These are phyloP conservation scores for Choreutis nemorana DNA, from an alignment of 2,888 invertebrate species.

Conservation along the genomic window DNA sequence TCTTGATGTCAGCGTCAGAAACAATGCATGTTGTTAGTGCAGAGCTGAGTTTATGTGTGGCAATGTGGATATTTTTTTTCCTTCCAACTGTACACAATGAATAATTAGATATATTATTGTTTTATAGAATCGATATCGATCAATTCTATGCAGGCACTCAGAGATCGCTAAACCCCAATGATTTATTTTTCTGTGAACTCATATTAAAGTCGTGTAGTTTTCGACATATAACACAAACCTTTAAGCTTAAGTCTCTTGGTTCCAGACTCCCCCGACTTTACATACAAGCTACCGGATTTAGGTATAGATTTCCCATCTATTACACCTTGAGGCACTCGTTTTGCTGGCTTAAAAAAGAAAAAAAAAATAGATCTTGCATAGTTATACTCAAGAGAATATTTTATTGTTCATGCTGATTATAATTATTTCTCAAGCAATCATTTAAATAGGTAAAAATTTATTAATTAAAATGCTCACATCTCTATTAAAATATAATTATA, in stretches of 20 bases:
- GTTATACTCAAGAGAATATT: constrained; percentile 1
- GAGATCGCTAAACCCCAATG: too few species aligned
- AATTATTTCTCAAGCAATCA: neutral
- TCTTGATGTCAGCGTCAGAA: too few species aligned
- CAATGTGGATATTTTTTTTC: too few species aligned
- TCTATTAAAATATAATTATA: constrained; percentile 10
- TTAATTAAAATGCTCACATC: neutral
- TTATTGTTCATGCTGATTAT: neutral
- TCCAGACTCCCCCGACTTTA: constrained; percentile 45
- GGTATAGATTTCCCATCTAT: constrained; percentile 63
- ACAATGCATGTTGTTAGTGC: too few species aligned
- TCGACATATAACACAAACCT: too few species aligned
- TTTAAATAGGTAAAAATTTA: neutral
- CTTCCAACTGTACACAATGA: too few species aligned
- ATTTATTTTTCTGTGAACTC: too few species aligned
- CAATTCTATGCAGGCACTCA: too few species aligned
- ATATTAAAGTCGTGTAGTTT: too few species aligned
- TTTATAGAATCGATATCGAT: too few species aligned
- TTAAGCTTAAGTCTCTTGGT: constrained; percentile 46
- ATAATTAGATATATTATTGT: too few species aligned
- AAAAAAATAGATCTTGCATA: constrained; percentile 9
- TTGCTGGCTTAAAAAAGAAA: constrained; percentile 35
- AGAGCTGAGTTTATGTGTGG: too few species aligned
- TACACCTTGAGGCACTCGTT: constrained; percentile 58
- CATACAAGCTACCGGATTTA: constrained; percentile 69